A percentile compares a stretch with the other conserved stretches of the same genome.
These are phyloP conservation scores for Haliclona indistincta DNA, from an alignment of 37 sponge, comb jelly and placozoan genomes.

Conservation along the genomic window DNA sequence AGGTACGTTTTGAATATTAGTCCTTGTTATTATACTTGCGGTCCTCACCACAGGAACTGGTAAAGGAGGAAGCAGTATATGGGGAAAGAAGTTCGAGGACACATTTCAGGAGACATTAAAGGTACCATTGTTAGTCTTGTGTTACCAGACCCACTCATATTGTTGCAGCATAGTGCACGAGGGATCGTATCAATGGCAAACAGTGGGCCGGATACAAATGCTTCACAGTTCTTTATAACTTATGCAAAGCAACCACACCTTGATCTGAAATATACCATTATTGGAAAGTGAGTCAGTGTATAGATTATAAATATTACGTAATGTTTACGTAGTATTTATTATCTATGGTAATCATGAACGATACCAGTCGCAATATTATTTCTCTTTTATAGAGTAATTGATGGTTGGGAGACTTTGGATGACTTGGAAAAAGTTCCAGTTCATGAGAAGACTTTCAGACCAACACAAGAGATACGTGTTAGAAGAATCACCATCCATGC, in stretches of 20 bases:
- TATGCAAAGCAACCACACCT: constrained; percentile 91
- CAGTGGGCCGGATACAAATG: constrained; percentile 93
- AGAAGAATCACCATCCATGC: constrained; percentile 95
- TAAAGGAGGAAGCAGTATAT: constrained; percentile 95
- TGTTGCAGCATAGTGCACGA: constrained; percentile 76
- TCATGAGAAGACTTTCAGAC: constrained; percentile 89
- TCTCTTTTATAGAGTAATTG: constrained; percentile 74
- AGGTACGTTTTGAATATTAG: constrained; percentile 15
- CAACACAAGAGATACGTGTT: constrained; percentile 84
- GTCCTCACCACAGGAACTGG: constrained; percentile 74
- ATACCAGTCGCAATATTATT: neutral
- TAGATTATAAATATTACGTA: neutral
- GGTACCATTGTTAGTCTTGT: constrained; percentile 7
- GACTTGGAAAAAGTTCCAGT: constrained; percentile 98
- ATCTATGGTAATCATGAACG: no score
- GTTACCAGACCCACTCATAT: neutral
- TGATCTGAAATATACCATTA: constrained; percentile 92
- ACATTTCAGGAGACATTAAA: constrained; percentile 91
- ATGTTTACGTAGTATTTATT: neutral
- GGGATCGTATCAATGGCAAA: constrained; percentile 99
- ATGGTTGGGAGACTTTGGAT: constrained; percentile 95
- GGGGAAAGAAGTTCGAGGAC: constrained; percentile 93
- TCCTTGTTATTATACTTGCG: no score
- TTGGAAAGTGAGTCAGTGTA: constrained; percentile 80
- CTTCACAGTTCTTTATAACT: constrained; percentile 97